These are phyloP conservation scores for Catostylus mosaicus DNA, from an alignment of 30 jellyfish, hydroid and myxozoan species.

Conservation along the genomic window DNA sequence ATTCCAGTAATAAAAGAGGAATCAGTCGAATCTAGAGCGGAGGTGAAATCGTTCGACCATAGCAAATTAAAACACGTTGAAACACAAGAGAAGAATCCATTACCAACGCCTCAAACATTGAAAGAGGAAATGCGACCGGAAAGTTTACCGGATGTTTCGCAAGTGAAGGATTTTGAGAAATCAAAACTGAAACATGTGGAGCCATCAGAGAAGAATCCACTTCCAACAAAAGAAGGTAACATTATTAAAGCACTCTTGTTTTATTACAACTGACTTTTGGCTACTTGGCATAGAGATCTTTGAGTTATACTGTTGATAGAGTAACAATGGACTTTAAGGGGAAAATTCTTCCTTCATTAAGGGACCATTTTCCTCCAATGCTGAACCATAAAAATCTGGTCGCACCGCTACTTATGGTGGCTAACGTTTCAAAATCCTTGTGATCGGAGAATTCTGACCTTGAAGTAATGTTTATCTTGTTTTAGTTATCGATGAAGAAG, in stretches of 20 bases:
- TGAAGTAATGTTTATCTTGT: too few relatives aligned
- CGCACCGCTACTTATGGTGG: too few relatives aligned
- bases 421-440: too few relatives aligned
- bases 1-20: constrained; percentile 73
- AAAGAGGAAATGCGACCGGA: constrained; percentile 84
- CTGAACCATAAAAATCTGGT: too few relatives aligned
- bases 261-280: too few relatives aligned
- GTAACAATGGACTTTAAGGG: too few relatives aligned
- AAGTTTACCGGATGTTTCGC: constrained; percentile 69
- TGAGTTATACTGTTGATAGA: too few relatives aligned
- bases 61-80: constrained; percentile 77
- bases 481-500: constrained; percentile 84
- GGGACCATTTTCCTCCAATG: too few relatives aligned
- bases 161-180: constrained; percentile 54
- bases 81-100: constrained; percentile 78
- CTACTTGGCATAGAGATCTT: too few relatives aligned
- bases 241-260: too few relatives aligned
- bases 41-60: constrained; percentile 79
- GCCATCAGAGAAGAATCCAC: constrained; percentile 55
- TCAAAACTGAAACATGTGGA: constrained; percentile 71
- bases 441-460: too few relatives aligned
- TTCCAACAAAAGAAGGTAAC: constrained; percentile 70
- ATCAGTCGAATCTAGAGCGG: constrained; percentile 77
- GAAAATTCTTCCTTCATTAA: too few relatives aligned
- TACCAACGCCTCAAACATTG: constrained; percentile 82